phyloP scores from a whole-genome alignment of 1,140 invertebrate genomes.

The Leptoteleia sp. region DNA sequence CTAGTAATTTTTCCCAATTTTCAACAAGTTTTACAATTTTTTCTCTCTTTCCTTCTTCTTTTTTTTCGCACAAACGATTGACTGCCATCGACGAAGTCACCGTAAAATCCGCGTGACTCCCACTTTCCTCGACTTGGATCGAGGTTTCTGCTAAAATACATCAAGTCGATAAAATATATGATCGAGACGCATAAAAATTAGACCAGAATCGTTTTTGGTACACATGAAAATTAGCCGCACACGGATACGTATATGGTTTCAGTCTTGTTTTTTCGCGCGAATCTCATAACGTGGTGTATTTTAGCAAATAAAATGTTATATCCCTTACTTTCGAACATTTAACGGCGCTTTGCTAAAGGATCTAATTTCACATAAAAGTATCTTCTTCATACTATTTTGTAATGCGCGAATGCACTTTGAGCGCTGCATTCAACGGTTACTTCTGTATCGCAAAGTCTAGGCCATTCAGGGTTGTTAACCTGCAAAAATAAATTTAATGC shows the following conservation, averaged over 20 bases:
- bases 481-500: conserved; percentile 26
- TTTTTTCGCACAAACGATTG: no score
- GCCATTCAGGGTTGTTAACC: conserved; percentile 33
- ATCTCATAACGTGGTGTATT: conserved; percentile 46
- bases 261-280: conserved; percentile 35
- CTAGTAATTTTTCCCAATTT: neutral
- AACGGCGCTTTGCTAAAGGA: conserved; percentile 19
- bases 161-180: conserved; percentile 32
- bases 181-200: neutral
- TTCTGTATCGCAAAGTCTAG: conserved; percentile 23
- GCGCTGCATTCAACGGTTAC: conserved; percentile 11
- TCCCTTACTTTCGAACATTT: conserved; percentile 30
- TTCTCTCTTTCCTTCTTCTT: neutral
- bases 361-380: conserved; percentile 45
- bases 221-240: conserved; percentile 3
- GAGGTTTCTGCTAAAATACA: conserved; percentile 41
- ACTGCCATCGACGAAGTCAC: no score
- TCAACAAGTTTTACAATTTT: conserved; percentile 12
- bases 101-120: no score
- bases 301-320: conserved; percentile 41
- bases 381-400: conserved; percentile 32
- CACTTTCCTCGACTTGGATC: no score
- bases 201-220: neutral
- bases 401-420: conserved; percentile 25
- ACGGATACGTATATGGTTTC: conserved; percentile 34